Conservation (phyloP, 2,888 invertebrate species). For the Noctuana brunneofusca region DNA sequence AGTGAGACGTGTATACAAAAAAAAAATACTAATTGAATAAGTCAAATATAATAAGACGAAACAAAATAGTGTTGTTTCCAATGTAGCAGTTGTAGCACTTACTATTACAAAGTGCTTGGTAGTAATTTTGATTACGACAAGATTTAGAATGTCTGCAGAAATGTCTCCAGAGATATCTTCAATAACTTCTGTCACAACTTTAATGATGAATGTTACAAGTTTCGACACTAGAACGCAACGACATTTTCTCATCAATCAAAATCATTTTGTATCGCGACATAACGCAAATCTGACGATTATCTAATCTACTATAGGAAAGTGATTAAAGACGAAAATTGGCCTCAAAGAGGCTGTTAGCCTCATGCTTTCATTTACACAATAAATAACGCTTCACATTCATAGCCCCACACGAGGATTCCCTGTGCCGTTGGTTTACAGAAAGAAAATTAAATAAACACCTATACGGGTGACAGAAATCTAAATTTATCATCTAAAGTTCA, state of each 20-base stretch:
- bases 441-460: no score
- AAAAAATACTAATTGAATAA: no score
- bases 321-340: constrained; percentile 16
- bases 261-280: constrained; percentile 24
- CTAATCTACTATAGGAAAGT: background rate
- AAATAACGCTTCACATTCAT: no score
- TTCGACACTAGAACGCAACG: constrained; percentile 38
- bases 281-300: constrained; percentile 15
- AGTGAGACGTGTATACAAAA: no score
- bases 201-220: constrained; percentile 44
- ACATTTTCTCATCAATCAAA: constrained; percentile 41
- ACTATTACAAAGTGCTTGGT: no score
- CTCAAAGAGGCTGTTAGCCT: constrained; percentile 18
- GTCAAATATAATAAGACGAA: no score
- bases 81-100: no score
- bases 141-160: constrained; percentile 39
- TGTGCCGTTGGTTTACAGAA: no score
- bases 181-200: constrained; percentile 40
- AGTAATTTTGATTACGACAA: constrained; percentile 51
- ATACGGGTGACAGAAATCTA: no score
- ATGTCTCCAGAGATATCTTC: constrained; percentile 24
- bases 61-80: no score
- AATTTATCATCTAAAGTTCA: no score
- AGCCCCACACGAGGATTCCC: no score
- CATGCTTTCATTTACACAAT: constrained; percentile 45